phyloP scores from a whole-genome alignment of 2,113 vertebrate species.

The Elaphurus davidianus region DNA sequence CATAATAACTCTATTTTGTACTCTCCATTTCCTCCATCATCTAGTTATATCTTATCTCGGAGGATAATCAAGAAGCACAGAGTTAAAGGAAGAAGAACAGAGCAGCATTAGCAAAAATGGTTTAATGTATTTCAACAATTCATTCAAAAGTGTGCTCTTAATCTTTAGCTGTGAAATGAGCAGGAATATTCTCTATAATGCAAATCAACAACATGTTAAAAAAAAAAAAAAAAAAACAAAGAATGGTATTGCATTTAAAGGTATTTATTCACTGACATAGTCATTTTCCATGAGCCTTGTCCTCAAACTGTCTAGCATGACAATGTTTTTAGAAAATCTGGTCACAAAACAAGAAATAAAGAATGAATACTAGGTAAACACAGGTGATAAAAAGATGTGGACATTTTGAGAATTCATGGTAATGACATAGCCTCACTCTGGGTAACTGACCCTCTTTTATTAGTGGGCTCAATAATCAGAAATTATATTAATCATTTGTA shows the following conservation, averaged over 20 bases:
- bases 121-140: background rate
- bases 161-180: background rate
- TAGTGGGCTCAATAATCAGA: background rate
- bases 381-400: background rate
- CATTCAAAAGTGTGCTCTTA: background rate
- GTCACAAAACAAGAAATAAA: background rate
- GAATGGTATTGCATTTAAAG: background rate
- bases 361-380: background rate
- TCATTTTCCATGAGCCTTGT: background rate
- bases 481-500: background rate
- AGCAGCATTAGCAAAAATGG: background rate
- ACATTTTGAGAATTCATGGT: background rate
- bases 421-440: background rate
- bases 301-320: background rate
- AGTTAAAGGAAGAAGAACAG: background rate
- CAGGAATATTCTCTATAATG: background rate
- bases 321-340: background rate
- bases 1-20: background rate
- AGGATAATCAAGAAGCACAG: background rate
- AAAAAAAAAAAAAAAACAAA: background rate
- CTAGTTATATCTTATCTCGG: background rate
- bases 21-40: background rate
- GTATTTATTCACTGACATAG: background rate
- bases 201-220: background rate
- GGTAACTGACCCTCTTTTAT: background rate